Evolutionary conservation across 2,113 vertebrate genomes (phyloP), one percentile per base, ranked within the genome.

Genomic region (Paralichthys olivaceus): DNA sequence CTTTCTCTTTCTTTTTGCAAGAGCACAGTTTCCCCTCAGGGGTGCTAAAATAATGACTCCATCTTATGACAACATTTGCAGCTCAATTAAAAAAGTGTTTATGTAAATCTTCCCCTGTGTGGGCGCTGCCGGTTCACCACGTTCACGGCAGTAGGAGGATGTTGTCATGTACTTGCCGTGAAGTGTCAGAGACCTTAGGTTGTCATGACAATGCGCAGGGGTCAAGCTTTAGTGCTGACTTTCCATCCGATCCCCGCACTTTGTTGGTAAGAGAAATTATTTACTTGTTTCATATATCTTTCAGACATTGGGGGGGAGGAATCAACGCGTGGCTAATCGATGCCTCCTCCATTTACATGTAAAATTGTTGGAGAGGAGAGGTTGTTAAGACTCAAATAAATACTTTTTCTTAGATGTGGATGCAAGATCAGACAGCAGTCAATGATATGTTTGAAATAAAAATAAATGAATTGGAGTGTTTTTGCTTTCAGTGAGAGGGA

Each of bases 401-500:
- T 81, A 73, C 78, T 80, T 74, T 89, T 69, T 80, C 79, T 91
- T 26, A 82, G 85, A 92, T 86, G 85, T 90, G 85, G 71, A 89
- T 69, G 83, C 65, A 3, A 69, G 83, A 84, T 79, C 75, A 85
- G 86, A 89, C 84, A 77, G 88, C 81, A 87, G 89, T 89, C 91
- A 87, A 79, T 84, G 83, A 90, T 77, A 71, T 74, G 82, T 90
- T 83, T 87, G 84, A 86, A 91, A 92, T 85, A 69, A 88, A 90
- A 92, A 86, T 83, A 91, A 93, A 85, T 85, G 81, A 83, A 80
- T 77, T 68, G 67, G 65, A 84, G 80, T 80, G 77, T 71, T 84
- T 78, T 87, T 69, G 71, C 84, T 87, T 68, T 70, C 77, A 74
- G 79, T 70, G 56, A 91, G 81, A 80, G 53, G 69, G 28, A 79